Evolutionary conservation across 2,888 invertebrate species (phyloP).

Genomic region (Trypoxylon attenuatum): DNA sequence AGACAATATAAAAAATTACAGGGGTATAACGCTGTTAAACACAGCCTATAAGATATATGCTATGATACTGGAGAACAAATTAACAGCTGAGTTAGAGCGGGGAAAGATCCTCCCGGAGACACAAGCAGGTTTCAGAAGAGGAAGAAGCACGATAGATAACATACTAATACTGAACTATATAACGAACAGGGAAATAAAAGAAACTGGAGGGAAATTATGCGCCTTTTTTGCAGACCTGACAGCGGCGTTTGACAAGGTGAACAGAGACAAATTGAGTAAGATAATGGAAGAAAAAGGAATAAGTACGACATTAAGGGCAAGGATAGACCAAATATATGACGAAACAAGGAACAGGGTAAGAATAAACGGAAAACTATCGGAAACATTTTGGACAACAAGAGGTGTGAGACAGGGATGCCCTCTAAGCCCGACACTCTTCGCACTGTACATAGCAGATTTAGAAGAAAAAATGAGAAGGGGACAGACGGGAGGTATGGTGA

Average conservation of each 20-base stretch:
- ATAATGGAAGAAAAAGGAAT: no score
- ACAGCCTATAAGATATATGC: conserved; percentile 2
- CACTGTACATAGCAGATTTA: no score
- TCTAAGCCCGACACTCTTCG: no score
- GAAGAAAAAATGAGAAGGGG: no score
- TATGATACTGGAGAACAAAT: background rate
- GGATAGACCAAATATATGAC: conserved; percentile 3
- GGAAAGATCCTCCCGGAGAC: no score
- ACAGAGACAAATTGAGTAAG: background rate
- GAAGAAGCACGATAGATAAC: conserved; percentile 3
- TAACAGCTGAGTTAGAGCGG: no score
- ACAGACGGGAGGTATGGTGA: no score
- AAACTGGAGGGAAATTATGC: background rate
- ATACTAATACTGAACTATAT: background rate
- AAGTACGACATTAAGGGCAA: no score
- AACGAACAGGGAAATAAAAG: background rate
- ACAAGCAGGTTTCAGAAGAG: background rate
- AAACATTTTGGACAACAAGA: no score
- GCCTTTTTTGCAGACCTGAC: background rate
- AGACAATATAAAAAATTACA: background rate
- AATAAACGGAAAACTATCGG: no score
- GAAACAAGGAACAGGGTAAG: background rate
- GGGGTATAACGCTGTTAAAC: background rate
- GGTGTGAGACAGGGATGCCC: no score
- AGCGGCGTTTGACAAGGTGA: background rate